Percentiles rank a stretch among this genome's conserved stretches.
Conservation (phyloP, 1,140 invertebrate species). For the Lamellibrachia luymesi region DNA sequence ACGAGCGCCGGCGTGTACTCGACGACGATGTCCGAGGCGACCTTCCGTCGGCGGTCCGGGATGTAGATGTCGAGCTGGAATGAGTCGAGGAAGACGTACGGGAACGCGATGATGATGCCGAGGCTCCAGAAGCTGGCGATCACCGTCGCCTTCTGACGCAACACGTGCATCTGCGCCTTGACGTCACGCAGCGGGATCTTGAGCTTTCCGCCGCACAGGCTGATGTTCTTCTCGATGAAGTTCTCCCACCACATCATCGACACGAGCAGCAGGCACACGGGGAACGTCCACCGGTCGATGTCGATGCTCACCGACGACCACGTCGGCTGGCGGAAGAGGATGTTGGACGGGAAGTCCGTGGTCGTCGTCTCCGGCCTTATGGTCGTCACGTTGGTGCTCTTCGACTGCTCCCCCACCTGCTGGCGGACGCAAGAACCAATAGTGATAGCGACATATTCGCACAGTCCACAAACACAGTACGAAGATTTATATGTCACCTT, state of each 20-base stretch:
- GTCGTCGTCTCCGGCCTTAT: background rate
- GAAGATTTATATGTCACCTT: too few relatives aligned
- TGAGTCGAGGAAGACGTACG: background rate
- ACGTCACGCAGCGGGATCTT: constrained; percentile 27
- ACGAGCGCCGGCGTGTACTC: constrained; percentile 19
- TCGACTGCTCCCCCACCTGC: background rate
- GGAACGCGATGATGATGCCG: constrained; percentile 27
- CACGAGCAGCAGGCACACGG: constrained; percentile 46
- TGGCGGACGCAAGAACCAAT: background rate
- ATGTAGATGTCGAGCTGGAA: constrained; percentile 8
- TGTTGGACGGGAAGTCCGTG: background rate
- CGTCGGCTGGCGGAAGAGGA: background rate
- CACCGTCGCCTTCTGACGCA: constrained; percentile 28
- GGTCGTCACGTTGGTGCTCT: background rate
- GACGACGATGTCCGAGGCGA: background rate
- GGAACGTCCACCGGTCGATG: constrained; percentile 28
- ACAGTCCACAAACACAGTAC: too few relatives aligned
- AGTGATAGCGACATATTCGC: background rate
- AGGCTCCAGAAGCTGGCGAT: constrained; percentile 29
- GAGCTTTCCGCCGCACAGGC: constrained; percentile 22
- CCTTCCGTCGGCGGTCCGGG: background rate
- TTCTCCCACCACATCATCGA: constrained; percentile 55
- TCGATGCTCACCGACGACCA: background rate
- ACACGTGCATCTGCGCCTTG: constrained; percentile 27
- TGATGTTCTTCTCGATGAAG: constrained; percentile 44